A percentile compares a stretch with the other conserved stretches of the same genome.
Conservation (phyloP, 2,797 vertebrate genomes). For the Ceyx erithaca region DNA sequence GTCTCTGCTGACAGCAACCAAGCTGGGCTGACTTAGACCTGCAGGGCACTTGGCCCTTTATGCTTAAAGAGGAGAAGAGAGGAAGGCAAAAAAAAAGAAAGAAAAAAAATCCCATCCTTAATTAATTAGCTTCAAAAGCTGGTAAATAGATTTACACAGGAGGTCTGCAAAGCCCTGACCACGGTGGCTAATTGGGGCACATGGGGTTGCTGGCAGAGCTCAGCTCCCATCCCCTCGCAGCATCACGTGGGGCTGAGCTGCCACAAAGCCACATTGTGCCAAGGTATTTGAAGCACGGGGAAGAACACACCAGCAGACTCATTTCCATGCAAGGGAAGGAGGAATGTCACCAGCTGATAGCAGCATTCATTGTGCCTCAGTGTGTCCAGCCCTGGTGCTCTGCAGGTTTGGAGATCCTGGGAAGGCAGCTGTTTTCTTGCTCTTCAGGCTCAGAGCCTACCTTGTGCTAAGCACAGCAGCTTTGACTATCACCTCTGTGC, state of each 20-base stretch:
- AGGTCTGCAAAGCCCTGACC: neutral
- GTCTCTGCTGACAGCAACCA: neutral
- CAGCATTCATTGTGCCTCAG: fast-evolving
- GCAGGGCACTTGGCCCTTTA: neutral
- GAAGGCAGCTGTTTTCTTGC: neutral
- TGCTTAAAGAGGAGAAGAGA: neutral
- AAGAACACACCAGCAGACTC: neutral
- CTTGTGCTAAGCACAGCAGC: neutral
- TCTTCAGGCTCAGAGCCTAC: neutral
- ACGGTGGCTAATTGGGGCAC: neutral
- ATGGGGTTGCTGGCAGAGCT: neutral
- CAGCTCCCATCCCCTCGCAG: neutral
- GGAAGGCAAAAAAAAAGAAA: neutral
- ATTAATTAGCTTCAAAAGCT: neutral
- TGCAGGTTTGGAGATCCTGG: neutral
- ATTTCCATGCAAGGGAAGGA: neutral
- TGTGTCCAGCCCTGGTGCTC: neutral
- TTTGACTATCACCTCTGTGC: neutral
- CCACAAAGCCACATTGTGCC: neutral
- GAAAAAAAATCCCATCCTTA: neutral
- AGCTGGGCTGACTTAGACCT: neutral
- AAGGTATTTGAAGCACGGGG: neutral
- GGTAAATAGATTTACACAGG: neutral
- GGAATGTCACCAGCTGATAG: neutral
- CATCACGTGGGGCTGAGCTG: neutral